Percentiles rank a stretch among this genome's conserved stretches.
Conservation (phyloP, 2,113 vertebrate species). For the Diphyllodes magnificus region DNA sequence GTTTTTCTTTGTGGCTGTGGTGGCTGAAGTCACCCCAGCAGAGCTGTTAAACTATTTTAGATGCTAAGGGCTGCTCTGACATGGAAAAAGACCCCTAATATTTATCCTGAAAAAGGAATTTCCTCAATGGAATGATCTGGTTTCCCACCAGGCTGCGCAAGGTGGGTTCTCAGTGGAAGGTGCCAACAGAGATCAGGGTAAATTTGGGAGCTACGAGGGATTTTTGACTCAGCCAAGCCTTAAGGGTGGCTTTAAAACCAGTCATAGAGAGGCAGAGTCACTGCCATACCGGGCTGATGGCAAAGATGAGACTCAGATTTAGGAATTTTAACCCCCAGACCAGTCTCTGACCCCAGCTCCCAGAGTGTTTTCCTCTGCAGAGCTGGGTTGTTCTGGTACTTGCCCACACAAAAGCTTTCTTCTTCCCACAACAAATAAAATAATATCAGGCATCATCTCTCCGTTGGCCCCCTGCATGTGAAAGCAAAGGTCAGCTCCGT, state of each 20-base stretch:
- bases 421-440: background rate
- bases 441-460: background rate
- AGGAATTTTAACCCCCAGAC: background rate
- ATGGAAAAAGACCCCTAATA: background rate
- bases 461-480: background rate
- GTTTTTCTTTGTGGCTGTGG: background rate
- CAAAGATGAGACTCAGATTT: background rate
- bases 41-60: background rate
- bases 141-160: background rate
- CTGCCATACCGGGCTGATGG: background rate
- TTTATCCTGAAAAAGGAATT: background rate
- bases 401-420: background rate
- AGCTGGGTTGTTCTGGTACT: background rate
- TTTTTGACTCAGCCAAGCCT: background rate
- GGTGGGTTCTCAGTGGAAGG: background rate
- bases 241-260: background rate
- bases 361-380: fast-evolving
- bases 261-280: background rate
- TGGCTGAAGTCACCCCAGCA: background rate
- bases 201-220: background rate
- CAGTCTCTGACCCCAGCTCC: background rate
- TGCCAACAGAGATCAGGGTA: background rate
- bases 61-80: background rate
- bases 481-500: constrained; percentile 24
- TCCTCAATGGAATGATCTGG: background rate